These are phyloP conservation scores for Hypsopygia costalis DNA, from an alignment of 2,888 invertebrate genomes.

Conservation along the genomic window DNA sequence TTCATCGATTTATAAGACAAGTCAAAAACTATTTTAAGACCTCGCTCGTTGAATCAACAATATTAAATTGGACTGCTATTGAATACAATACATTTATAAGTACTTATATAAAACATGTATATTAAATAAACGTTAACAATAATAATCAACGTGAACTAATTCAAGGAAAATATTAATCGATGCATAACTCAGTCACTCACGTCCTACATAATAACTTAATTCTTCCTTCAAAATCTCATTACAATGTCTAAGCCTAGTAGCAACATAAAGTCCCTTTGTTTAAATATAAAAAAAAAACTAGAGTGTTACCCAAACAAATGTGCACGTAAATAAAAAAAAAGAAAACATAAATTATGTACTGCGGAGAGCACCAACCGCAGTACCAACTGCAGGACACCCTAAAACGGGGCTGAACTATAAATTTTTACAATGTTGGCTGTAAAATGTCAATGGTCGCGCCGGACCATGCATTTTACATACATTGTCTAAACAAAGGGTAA, in stretches of 20 bases:
- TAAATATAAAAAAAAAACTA: constrained; percentile 23
- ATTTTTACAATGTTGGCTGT: constrained; percentile 29
- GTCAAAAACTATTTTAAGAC: no score
- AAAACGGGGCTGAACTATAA: constrained; percentile 41
- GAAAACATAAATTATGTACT: constrained; percentile 3
- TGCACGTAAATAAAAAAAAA: constrained; percentile 18
- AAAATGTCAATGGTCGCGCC: constrained; percentile 18
- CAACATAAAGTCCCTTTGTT: neutral
- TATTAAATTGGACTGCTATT: no score
- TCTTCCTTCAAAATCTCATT: no score
- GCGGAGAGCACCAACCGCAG: constrained; percentile 15
- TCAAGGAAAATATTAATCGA: no score
- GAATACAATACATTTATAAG: no score
- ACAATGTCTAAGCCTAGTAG: neutral
- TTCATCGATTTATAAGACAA: no score
- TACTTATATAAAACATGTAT: no score
- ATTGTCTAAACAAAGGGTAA: constrained; percentile 5
- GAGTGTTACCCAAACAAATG: constrained; percentile 8
- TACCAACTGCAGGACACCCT: constrained; percentile 26
- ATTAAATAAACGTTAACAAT: no score
- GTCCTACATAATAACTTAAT: no score
- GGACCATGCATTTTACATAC: constrained; percentile 27
- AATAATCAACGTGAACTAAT: no score
- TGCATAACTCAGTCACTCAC: no score
- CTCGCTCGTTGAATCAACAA: no score